Conservation (phyloP, 2,888 invertebrate species). For the Thyatira batis region DNA sequence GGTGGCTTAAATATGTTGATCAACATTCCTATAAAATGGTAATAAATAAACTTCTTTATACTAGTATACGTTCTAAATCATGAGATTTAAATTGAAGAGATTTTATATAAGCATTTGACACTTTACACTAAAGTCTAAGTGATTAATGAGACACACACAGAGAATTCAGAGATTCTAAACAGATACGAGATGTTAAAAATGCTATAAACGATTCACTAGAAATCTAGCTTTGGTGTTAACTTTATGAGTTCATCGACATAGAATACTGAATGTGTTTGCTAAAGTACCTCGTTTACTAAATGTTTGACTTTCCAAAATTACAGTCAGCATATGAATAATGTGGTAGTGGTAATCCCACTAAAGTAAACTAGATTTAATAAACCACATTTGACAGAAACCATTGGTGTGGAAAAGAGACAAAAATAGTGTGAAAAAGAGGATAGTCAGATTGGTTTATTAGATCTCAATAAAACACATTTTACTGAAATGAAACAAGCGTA, state of each 20-base stretch:
- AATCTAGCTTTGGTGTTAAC: background rate
- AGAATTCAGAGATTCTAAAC: background rate
- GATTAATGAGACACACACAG: background rate
- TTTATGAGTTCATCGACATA: background rate
- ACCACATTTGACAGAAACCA: background rate
- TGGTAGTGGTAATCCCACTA: background rate
- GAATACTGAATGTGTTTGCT: background rate
- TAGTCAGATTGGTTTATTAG: constrained; percentile 4
- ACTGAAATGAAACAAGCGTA: no score
- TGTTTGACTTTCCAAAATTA: background rate
- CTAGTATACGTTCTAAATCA: background rate
- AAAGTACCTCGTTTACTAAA: background rate
- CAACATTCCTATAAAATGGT: background rate
- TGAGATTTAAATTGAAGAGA: background rate
- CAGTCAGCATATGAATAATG: background rate
- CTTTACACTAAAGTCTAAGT: background rate
- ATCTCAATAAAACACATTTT: no score
- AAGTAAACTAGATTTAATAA: background rate
- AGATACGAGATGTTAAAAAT: background rate
- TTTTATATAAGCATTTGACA: background rate
- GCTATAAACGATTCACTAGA: background rate
- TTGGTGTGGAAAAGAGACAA: background rate
- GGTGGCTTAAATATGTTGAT: background rate
- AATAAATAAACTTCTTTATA: background rate
- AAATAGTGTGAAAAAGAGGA: background rate